These are phyloP conservation scores for Oceanites oceanicus DNA, from an alignment of 2,113 vertebrate species.

Conservation along the genomic window DNA sequence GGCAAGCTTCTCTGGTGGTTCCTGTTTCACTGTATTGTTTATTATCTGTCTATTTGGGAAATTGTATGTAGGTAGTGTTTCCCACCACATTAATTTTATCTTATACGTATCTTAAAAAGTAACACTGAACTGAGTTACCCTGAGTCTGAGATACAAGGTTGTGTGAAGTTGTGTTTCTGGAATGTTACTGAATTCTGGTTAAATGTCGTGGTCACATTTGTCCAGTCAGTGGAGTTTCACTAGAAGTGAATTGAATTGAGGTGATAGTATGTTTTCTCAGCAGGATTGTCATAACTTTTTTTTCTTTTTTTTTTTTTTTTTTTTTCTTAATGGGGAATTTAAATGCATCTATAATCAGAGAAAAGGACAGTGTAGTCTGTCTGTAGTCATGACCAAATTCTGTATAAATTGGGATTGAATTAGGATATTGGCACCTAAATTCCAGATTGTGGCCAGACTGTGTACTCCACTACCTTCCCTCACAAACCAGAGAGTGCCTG, in stretches of 20 bases:
- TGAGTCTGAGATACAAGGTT: neutral
- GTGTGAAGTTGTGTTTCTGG: neutral
- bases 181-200: neutral
- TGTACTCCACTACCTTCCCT: neutral
- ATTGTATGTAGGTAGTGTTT: conserved; percentile 28
- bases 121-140: neutral
- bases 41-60: conserved; percentile 50
- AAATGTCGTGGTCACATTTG: neutral
- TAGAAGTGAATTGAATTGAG: neutral
- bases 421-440: neutral
- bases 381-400: neutral
- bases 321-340: neutral
- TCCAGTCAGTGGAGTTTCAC: neutral
- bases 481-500: neutral
- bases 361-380: neutral
- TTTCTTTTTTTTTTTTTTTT: too few relatives aligned
- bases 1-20: conserved; percentile 37
- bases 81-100: neutral
- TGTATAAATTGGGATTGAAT: neutral
- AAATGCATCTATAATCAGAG: neutral
- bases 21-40: conserved; percentile 35
- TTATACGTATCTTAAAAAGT: neutral
- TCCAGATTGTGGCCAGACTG: neutral
- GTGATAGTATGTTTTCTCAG: neutral
- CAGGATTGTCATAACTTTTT: neutral